These are phyloP conservation scores for Drosophila cyrtoloma DNA, from an alignment of 2,888 invertebrate genomes.

Conservation along the genomic window DNA sequence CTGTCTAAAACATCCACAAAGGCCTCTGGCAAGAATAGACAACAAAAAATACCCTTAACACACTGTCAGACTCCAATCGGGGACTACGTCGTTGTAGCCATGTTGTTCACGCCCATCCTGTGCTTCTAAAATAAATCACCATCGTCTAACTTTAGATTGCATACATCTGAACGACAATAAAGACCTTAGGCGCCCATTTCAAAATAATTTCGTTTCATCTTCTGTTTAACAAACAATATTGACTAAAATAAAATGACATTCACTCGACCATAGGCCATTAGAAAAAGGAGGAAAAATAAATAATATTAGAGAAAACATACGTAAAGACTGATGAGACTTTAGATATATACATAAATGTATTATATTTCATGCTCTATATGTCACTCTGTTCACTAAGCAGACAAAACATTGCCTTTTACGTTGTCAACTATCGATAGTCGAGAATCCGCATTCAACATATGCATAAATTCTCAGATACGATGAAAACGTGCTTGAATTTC, in stretches of 20 bases:
- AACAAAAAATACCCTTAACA: neutral
- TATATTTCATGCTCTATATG: neutral
- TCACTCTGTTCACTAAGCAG: neutral
- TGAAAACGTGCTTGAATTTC: neutral
- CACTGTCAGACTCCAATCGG: neutral
- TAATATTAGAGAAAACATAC: too few species aligned
- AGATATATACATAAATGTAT: too few species aligned
- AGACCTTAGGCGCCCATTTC: too few species aligned
- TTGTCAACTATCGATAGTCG: neutral
- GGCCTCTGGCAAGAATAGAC: neutral
- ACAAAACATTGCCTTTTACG: neutral
- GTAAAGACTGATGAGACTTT: too few species aligned
- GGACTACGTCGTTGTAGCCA: neutral
- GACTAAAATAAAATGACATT: too few species aligned
- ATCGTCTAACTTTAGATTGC: neutral
- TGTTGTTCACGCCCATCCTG: neutral
- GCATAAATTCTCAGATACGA: neutral
- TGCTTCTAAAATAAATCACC: neutral
- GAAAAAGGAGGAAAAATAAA: too few species aligned
- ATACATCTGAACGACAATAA: neutral
- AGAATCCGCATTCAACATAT: neutral
- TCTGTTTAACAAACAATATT: too few species aligned
- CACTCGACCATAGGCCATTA: too few species aligned
- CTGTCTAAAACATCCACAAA: neutral
- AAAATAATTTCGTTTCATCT: neutral